Evolutionary conservation across 2,113 vertebrate genomes (phyloP), one percentile per base, ranked within the genome.

Genomic region (Phaethornis superciliosus): DNA sequence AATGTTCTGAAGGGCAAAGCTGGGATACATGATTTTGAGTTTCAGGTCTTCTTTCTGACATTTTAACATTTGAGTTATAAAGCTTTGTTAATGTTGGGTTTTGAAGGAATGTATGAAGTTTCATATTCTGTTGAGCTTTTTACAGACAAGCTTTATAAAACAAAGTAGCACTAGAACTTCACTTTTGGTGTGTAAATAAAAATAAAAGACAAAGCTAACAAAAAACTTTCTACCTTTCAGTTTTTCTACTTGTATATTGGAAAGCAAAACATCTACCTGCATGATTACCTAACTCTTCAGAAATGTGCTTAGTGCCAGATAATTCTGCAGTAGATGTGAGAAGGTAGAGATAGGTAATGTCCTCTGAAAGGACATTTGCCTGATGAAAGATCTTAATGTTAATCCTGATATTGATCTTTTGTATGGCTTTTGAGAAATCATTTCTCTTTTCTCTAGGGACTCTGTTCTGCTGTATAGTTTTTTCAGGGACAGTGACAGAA

Each of bases 41-140:
- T 95, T 95, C 87, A 81, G 81, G 79, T 87, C 91, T 93, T 93
- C 77, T 82, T 81, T 90, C 63, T 93, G 79, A 62, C 59, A 77
- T 89, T 95, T 97, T 95, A 96, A 35, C 80, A 63, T 94, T 93
- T 97, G 60, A 85, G 82, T 78, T 42, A 22, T 59, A 88, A 90
- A 74, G 68, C 32, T 85, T 56, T 1, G 1, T 93, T 97, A 95
- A 74, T 77, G 59, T 83, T 46, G 77, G 32, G 23, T 85, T 95
- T 81, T 83, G 63, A 82, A 63, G 24, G 51, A 60, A 65, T 54
- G 23, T 54, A 16, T 0, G 0, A 69, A 62, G 33, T 62, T 79
- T 77, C 30, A 15, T 47, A 52, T 71, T 91, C 58, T 72, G 6
- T 69, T 65, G 54, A 30, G 15, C 40, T 94, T 93, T 74, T n/a